phyloP scores from a whole-genome alignment of 2,888 invertebrate genomes.

The Heteromurus nitidus region DNA sequence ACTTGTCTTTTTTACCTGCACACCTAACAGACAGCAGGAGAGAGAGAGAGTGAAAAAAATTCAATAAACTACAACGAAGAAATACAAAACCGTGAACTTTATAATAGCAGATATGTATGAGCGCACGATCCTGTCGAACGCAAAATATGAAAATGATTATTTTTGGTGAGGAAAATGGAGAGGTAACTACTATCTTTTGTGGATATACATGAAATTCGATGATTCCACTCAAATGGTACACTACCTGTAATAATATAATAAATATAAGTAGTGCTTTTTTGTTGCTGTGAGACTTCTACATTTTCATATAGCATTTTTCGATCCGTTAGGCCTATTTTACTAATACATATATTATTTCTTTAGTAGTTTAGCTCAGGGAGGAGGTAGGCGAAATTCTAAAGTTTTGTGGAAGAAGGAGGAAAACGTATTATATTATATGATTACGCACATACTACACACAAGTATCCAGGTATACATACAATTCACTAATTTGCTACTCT shows the following conservation, averaged over 20 bases:
- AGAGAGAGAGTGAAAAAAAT: slow-evolving; percentile 21
- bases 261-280: too few species aligned
- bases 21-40: too few species aligned
- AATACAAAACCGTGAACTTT: slow-evolving; percentile 28
- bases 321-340: background rate
- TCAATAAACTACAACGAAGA: slow-evolving; percentile 34
- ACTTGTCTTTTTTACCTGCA: too few species aligned
- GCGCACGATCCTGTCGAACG: background rate
- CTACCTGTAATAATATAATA: background rate
- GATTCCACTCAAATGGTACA: background rate
- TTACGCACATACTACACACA: too few species aligned
- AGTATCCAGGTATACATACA: background rate
- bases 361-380: too few species aligned
- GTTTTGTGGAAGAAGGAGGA: too few species aligned
- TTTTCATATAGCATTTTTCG: too few species aligned
- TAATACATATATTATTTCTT: background rate
- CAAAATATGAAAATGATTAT: background rate
- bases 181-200: background rate
- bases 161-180: background rate
- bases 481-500: too few species aligned
- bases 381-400: too few species aligned
- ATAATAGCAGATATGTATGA: too few species aligned
- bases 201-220: background rate
- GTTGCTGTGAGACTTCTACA: too few species aligned
- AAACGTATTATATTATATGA: too few species aligned